Conservation (phyloP, 2,113 vertebrate genomes). For the Ibidorhyncha struthersii region DNA sequence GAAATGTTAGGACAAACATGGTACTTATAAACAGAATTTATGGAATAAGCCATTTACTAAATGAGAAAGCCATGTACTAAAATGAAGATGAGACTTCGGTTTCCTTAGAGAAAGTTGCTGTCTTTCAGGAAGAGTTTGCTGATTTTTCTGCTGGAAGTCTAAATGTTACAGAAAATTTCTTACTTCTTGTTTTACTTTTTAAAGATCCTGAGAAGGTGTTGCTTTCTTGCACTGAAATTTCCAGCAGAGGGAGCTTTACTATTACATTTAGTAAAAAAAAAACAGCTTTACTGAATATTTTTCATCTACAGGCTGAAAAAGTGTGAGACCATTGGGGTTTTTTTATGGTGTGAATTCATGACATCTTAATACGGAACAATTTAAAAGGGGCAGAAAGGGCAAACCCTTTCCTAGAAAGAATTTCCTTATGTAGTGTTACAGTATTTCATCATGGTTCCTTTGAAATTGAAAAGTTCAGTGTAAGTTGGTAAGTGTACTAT, state of each 20-base stretch:
- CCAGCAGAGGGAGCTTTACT: conserved; percentile 63
- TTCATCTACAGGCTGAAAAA: background rate
- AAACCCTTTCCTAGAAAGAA: background rate
- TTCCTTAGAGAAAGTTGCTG: background rate
- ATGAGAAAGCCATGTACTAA: background rate
- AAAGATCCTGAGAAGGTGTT: background rate
- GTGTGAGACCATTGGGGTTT: fast-evolving
- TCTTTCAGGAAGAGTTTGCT: background rate
- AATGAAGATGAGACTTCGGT: background rate
- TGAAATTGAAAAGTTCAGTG: background rate
- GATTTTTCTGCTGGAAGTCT: background rate
- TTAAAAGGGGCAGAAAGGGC: background rate
- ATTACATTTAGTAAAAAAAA: background rate
- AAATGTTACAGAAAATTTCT: background rate
- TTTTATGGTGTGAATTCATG: background rate
- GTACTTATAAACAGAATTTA: background rate
- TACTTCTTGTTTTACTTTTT: background rate
- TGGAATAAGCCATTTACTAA: background rate
- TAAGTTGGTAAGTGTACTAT: background rate
- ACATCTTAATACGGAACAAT: background rate
- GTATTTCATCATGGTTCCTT: background rate
- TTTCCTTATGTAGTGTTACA: background rate
- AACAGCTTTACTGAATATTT: background rate
- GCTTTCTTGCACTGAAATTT: background rate
- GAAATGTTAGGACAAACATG: background rate